A percentile compares a stretch with the other conserved stretches of the same genome.
These are phyloP conservation scores for Misgurnus anguillicaudatus DNA, from an alignment of 2,113 vertebrate genomes.

Conservation along the genomic window DNA sequence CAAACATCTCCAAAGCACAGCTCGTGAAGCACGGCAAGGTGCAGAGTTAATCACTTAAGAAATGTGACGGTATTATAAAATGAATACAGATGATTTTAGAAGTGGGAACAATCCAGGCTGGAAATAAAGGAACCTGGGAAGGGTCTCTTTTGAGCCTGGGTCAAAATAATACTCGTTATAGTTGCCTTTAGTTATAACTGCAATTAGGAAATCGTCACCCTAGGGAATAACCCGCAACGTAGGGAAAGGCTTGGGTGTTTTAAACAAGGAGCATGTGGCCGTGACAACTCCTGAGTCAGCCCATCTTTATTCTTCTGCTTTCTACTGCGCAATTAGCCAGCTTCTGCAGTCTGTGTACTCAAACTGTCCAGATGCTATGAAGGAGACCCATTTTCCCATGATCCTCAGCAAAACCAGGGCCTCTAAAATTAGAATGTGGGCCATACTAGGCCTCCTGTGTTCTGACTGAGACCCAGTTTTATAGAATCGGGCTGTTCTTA, in stretches of 20 bases:
- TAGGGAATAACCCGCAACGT: background rate
- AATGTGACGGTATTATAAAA: background rate
- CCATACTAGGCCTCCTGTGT: slow-evolving; percentile 63
- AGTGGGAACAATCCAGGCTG: background rate
- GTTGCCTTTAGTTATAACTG: background rate
- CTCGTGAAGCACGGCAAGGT: slow-evolving; percentile 36
- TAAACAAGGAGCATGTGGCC: slow-evolving; percentile 15
- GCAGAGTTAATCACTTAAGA: slow-evolving; percentile 39
- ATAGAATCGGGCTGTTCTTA: slow-evolving; percentile 44
- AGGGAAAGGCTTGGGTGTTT: slow-evolving; percentile 17
- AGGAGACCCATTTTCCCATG: slow-evolving; percentile 71
- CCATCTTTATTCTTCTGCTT: background rate
- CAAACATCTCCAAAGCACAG: slow-evolving; percentile 50
- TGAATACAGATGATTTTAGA: background rate
- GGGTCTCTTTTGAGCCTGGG: too few species aligned
- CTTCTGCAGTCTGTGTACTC: slow-evolving; percentile 47
- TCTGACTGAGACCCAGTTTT: slow-evolving; percentile 75
- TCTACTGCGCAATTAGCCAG: slow-evolving; percentile 19
- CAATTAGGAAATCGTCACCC: background rate
- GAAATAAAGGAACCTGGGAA: slow-evolving; percentile 2
- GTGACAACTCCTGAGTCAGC: slow-evolving; percentile 35
- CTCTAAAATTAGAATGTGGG: slow-evolving; percentile 79
- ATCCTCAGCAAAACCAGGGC: slow-evolving; percentile 67
- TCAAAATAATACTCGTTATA: background rate
- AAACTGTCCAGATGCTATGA: slow-evolving; percentile 62